A percentile compares a stretch with the other conserved stretches of the same genome.
These are phyloP conservation scores for Anagrus nilaparvatae DNA, from an alignment of 1,140 invertebrate species.

Conservation along the genomic window DNA sequence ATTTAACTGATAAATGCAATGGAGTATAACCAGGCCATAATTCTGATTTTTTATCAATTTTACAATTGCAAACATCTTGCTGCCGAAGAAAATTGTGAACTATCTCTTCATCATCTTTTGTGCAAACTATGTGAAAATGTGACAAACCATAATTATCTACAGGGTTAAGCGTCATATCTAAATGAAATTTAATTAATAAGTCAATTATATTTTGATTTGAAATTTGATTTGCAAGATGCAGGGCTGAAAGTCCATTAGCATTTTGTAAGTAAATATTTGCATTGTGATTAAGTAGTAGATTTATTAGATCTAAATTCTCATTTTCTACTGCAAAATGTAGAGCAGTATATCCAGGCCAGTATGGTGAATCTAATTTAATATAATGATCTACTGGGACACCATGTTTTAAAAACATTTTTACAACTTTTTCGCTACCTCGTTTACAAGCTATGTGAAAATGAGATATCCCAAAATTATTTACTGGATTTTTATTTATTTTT, in stretches of 20 bases:
- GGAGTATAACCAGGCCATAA: not conserved
- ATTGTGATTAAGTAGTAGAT: not conserved
- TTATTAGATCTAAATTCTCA: not conserved
- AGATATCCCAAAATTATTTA: not conserved
- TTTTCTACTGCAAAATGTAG: conserved; percentile 5
- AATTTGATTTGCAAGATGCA: not conserved
- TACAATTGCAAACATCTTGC: not conserved
- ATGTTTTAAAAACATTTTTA: not conserved
- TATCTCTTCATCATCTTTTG: not conserved
- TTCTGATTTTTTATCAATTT: not conserved
- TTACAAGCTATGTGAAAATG: conserved; percentile 9
- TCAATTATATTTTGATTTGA: not conserved
- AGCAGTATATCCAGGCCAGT: not conserved
- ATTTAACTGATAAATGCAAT: conserved; percentile 4
- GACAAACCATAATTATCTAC: conserved; percentile 1
- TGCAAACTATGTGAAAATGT: conserved; percentile 6
- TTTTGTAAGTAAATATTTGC: not conserved
- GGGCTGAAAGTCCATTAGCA: not conserved
- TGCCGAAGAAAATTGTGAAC: not conserved
- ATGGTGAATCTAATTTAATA: not conserved
- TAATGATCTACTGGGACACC: not conserved
- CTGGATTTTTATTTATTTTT: not conserved
- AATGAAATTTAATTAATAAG: not conserved
- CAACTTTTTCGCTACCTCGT: not conserved
- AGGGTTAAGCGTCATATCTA: not conserved